phyloP scores from a whole-genome alignment of 2,888 invertebrate genomes.

The Troides helena region DNA sequence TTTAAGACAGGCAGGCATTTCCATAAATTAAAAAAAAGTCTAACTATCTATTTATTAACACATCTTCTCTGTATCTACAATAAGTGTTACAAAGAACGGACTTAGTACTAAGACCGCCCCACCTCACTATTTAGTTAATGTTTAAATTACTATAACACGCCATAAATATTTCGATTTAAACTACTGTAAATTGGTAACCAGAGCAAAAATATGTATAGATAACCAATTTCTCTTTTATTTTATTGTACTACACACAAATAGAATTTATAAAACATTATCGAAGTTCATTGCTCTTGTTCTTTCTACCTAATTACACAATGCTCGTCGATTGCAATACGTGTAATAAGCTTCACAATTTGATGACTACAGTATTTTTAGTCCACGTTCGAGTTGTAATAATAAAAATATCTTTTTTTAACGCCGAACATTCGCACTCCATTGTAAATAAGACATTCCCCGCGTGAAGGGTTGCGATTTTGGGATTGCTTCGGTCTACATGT shows the following conservation, averaged over 20 bases:
- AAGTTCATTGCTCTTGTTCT: slow-evolving; percentile 24
- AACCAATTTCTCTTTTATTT: neutral
- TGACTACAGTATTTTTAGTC: slow-evolving; percentile 6
- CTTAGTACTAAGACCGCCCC: too few species aligned
- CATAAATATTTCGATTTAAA: too few species aligned
- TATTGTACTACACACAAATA: slow-evolving; percentile 2
- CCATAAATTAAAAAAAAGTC: too few species aligned
- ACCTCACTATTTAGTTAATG: too few species aligned
- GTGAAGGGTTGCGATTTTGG: neutral
- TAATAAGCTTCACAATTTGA: slow-evolving; percentile 14
- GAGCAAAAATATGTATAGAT: neutral
- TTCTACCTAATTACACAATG: slow-evolving; percentile 24
- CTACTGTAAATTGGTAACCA: too few species aligned
- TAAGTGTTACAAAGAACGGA: too few species aligned
- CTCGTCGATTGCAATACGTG: slow-evolving; percentile 10
- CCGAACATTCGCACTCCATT: neutral
- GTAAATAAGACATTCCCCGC: neutral
- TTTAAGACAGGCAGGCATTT: too few species aligned
- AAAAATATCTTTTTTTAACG: neutral
- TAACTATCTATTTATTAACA: too few species aligned
- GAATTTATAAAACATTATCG: slow-evolving; percentile 22
- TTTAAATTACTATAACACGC: too few species aligned
- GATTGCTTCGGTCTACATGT: too few species aligned
- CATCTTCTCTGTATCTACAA: too few species aligned
- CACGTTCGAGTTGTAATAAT: neutral